These are phyloP conservation scores for Noctua janthe DNA, from an alignment of 2,888 invertebrate genomes.

Conservation along the genomic window DNA sequence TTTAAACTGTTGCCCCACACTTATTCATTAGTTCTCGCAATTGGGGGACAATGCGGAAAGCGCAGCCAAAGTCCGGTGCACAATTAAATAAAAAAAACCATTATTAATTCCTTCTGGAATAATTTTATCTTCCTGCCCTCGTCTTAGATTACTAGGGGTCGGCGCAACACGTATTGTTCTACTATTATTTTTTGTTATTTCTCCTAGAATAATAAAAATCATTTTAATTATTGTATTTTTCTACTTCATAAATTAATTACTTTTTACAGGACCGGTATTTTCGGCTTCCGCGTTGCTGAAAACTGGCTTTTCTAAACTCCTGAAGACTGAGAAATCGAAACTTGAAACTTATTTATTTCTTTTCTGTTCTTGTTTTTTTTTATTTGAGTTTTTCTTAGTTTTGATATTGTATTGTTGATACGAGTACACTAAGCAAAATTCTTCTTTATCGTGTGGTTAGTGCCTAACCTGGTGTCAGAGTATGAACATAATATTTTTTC, in stretches of 20 bases:
- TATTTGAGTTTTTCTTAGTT: not conserved
- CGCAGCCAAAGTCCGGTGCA: not conserved
- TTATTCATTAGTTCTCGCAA: not conserved
- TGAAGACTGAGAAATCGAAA: not conserved
- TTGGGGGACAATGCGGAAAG: not conserved
- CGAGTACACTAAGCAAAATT: not conserved
- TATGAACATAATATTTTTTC: not conserved
- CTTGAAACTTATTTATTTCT: not conserved
- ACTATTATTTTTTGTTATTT: not conserved
- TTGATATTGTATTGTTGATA: not conserved
- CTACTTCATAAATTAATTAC: not conserved
- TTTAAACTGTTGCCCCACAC: no score
- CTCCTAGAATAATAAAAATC: not conserved
- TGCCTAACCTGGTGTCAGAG: no score
- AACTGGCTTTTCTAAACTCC: not conserved
- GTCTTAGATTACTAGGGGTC: not conserved
- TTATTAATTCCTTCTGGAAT: not conserved
- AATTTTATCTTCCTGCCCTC: not conserved
- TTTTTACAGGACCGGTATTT: slow-evolving; percentile 7
- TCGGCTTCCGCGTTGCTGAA: not conserved
- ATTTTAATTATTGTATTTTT: not conserved
- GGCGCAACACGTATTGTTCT: not conserved
- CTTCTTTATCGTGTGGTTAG: no score
- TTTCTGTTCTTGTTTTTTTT: not conserved
- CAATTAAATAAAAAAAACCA: no score